Conservation (phyloP, 2,888 invertebrate species). For the Pharmacophagus antenor region DNA sequence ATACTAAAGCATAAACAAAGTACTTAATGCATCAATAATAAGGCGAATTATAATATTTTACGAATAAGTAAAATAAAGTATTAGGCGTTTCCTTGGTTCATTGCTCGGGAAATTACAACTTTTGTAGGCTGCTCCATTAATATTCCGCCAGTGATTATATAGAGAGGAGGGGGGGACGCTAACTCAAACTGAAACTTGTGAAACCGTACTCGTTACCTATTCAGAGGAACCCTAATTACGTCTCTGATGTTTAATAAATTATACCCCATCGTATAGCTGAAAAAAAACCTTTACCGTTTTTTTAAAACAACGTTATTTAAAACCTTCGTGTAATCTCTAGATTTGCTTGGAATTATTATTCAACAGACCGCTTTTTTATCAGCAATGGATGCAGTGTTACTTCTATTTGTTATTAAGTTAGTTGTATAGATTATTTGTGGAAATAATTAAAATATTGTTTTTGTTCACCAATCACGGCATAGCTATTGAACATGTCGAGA, state of each 20-base stretch:
- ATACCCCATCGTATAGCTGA: neutral
- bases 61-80: neutral
- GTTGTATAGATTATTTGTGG: neutral
- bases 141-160: slow-evolving; percentile 9
- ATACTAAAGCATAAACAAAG: too few species aligned
- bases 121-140: slow-evolving; percentile 4
- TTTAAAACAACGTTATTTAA: neutral
- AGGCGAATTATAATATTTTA: neutral
- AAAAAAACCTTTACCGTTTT: neutral
- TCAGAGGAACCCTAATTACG: slow-evolving; percentile 19
- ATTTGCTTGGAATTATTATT: neutral
- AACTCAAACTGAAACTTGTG: slow-evolving; percentile 7
- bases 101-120: slow-evolving; percentile 1
- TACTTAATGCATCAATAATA: too few species aligned
- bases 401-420: neutral
- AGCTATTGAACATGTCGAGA: too few species aligned
- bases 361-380: too few species aligned
- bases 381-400: too few species aligned
- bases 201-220: slow-evolving; percentile 17
- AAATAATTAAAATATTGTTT: too few species aligned
- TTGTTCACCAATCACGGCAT: too few species aligned
- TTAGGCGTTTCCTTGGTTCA: neutral
- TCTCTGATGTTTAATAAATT: slow-evolving; percentile 12
- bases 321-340: neutral
- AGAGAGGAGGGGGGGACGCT: slow-evolving; percentile 1